Base-by-base conservation (phyloP, 92 coral and sea anemone species). In the Epizoanthus illoricatus region DNA sequence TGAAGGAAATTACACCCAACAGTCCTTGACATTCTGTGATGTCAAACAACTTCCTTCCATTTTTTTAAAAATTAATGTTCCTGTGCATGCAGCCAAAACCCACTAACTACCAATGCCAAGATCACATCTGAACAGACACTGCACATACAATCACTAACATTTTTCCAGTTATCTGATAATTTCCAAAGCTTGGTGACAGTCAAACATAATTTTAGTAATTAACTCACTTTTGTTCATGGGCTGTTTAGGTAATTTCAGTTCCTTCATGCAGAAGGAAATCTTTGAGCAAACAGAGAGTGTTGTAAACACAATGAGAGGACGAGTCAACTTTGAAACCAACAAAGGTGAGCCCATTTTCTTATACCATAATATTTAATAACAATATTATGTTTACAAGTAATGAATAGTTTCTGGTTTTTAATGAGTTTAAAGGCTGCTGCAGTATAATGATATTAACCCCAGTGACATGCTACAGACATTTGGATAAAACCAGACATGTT, bases 241-340 rank as follows among this genome's bases (percentile, higher is more conserved):
- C 64, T 40, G 74, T 80, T 11, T 81, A 96, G 99, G 97, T 3
- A 94, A 92, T 83, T 96, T 84, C 85, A 90, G 94, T 65, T 93
- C 96, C n/a, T 96, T 93, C 61, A 96, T 96, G 99, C 98, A 96
- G 81, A 96, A 96, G 80, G 99, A 96, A 61, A 96, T 96, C 69
- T 93, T 96, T 90, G 99, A 96, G 69, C 99, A 96, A 80, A 92
- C 99, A 68, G 99, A 96, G 74, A 96, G 99, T 93, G 93, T 94
- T 7, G 88, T 96, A 4, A 96, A 96, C 85, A 96, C 99, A 5
- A 96, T 96, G 99, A 84, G 99, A 49, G 99, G 99, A 62, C 75
- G 99, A 79, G 97, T 96, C 3, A 89, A 94, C 88, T 87, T 96
- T 71, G 97, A 91, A 36, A 74, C 87, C 19, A 92, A 94, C 89